Evolutionary conservation across 2,113 vertebrate genomes (phyloP).

Genomic region (Elgaria multicarinata): DNA sequence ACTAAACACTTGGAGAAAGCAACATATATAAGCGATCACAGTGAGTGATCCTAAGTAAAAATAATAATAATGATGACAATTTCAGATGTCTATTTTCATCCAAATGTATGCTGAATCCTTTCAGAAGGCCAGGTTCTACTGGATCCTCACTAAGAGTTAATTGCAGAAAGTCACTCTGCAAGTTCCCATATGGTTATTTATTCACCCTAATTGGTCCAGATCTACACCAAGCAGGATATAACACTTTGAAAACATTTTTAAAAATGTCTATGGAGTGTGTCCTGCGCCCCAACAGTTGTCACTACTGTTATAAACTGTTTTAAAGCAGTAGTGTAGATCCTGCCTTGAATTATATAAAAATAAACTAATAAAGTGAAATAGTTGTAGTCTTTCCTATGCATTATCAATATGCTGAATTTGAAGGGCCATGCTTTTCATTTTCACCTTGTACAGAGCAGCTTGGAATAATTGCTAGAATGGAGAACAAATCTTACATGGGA

Average conservation of each 20-base stretch:
- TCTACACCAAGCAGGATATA: too few relatives aligned
- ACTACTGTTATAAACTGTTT: too few relatives aligned
- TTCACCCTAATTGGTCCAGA: too few relatives aligned
- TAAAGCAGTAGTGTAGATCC: too few relatives aligned
- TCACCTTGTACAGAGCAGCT: not conserved
- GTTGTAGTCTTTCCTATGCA: too few relatives aligned
- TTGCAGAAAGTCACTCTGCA: not conserved
- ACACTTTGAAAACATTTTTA: too few relatives aligned
- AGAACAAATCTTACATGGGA: not conserved
- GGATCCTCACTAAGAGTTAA: not conserved
- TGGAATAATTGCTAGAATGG: not conserved
- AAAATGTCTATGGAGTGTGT: too few relatives aligned
- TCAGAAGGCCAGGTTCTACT: not conserved
- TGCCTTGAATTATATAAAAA: too few relatives aligned
- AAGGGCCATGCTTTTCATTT: not conserved
- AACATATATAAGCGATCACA: not conserved
- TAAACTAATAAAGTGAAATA: too few relatives aligned
- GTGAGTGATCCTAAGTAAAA: not conserved
- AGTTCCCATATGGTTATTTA: not conserved
- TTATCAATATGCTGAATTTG: too few relatives aligned
- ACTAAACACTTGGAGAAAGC: not conserved
- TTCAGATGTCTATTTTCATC: not conserved
- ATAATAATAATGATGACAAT: too few relatives aligned
- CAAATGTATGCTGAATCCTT: not conserved
- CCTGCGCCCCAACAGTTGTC: too few relatives aligned